Evolutionary conservation across 2,888 invertebrate genomes (phyloP), one percentile per base, ranked within the genome.

Genomic region (Cephus runcator): DNA sequence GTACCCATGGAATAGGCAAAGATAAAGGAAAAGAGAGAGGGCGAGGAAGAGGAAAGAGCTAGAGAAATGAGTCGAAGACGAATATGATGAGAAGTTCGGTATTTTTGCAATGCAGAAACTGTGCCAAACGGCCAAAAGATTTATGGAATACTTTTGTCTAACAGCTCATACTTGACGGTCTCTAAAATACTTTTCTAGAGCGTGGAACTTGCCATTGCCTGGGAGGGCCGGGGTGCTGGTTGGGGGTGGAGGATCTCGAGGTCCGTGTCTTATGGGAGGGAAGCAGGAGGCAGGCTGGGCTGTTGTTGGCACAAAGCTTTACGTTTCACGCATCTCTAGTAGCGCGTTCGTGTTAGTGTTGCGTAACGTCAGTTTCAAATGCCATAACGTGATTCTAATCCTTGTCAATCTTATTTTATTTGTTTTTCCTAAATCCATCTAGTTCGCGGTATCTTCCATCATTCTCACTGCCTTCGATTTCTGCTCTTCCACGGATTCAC

Each of bases 71-170:
- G 36, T 40, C 15, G 36, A 15, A 15, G 36, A 40, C 12, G 36
- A 40, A 40, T 40, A 4, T 15, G 15, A 40, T 40, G 6, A 15
- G 40, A 40, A 40, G 15, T 15, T 15, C 23, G 82, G 79, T 85
- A 86, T 85, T 84, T 86, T 83, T 82, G 83, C 75, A 79, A 79
- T 78, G 33, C 79, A 73, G 80, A 77, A 80, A 77, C 79, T 73
- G 77, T 86, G 86, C 85, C 86, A 87, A 81, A 78, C 83, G 75
- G 71, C 79, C 31, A 76, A 77, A 75, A 83, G 83, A 84, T 85
- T 86, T 85, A 83, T 86, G 80, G 78, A 81, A 83, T 81, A 80
- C 80, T 84, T 85, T 85, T 83, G 84, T 84, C 81, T 81, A 31
- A n/a, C 34, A 34, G 73, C 31, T 6, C 15, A 69, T 40, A 40